A percentile compares a stretch with the other conserved stretches of the same genome.
These are phyloP conservation scores for Drosophila malerkotliana DNA, from an alignment of 1,140 invertebrate species.

Conservation along the genomic window DNA sequence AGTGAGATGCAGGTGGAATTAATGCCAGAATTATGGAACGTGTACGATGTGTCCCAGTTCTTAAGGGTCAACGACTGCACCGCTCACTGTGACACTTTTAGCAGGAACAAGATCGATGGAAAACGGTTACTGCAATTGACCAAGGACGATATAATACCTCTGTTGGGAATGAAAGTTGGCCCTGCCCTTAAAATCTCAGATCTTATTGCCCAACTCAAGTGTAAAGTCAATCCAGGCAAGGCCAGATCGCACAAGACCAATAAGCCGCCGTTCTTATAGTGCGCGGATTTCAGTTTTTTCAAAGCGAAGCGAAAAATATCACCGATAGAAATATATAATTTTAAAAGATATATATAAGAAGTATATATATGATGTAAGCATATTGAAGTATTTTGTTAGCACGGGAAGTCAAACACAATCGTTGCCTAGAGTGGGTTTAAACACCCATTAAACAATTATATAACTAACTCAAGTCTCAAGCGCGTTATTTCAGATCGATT, in stretches of 20 bases:
- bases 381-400: conserved; percentile 75
- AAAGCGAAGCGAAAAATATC: conserved; percentile 55
- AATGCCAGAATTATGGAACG: conserved; percentile 91
- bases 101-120: conserved; percentile 90
- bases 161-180: conserved; percentile 96
- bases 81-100: conserved; percentile 94
- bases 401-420: conserved; percentile 72
- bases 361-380: conserved; percentile 33
- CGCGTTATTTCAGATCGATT: conserved; percentile 67
- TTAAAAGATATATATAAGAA: conserved; percentile 38
- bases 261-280: conserved; percentile 83
- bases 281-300: conserved; percentile 37
- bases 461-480: conserved; percentile 76
- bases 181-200: conserved; percentile 97
- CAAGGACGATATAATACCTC: conserved; percentile 95
- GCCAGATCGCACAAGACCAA: conserved; percentile 80
- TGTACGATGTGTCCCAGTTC: conserved; percentile 94
- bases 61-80: conserved; percentile 95
- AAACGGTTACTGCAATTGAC: conserved; percentile 90
- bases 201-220: conserved; percentile 93
- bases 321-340: conserved; percentile 48
- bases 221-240: conserved; percentile 80
- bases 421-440: conserved; percentile 71
- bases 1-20: conserved; percentile 85
- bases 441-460: conserved; percentile 66